These are phyloP conservation scores for Plodia interpunctella DNA, from an alignment of 1,140 invertebrate species.

Conservation along the genomic window DNA sequence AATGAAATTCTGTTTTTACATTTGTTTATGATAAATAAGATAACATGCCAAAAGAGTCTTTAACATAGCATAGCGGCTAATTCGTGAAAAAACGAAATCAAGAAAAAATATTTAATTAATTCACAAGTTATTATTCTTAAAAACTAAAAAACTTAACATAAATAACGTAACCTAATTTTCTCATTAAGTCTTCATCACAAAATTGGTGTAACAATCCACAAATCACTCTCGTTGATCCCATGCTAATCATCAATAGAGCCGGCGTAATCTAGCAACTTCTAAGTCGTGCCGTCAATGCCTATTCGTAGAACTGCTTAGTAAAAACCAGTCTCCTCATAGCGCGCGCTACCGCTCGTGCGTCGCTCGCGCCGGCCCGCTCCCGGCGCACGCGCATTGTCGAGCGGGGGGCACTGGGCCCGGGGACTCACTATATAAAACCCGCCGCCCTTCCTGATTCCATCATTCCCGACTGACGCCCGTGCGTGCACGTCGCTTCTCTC, in stretches of 20 bases:
- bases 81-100: too few species aligned
- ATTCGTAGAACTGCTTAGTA: conserved; percentile 64
- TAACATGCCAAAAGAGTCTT: too few species aligned
- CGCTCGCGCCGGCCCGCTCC: conserved; percentile 54
- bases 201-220: neutral
- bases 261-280: conserved; percentile 47
- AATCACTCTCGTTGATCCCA: neutral
- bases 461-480: conserved; percentile 63
- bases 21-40: too few species aligned
- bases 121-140: too few species aligned
- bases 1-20: too few species aligned
- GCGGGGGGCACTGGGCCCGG: conserved; percentile 16
- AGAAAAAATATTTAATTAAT: too few species aligned
- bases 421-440: conserved; percentile 56
- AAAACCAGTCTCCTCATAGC: conserved; percentile 57
- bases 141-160: too few species aligned
- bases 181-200: too few species aligned
- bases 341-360: conserved; percentile 68
- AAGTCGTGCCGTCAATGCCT: conserved; percentile 68
- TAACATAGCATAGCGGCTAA: too few species aligned
- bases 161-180: too few species aligned
- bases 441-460: conserved; percentile 62
- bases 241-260: conserved; percentile 42
- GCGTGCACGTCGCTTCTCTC: conserved; percentile 55
- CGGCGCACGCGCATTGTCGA: conserved; percentile 47